Conservation (phyloP, 2,888 invertebrate genomes). For the Muschampia plurimacula region DNA sequence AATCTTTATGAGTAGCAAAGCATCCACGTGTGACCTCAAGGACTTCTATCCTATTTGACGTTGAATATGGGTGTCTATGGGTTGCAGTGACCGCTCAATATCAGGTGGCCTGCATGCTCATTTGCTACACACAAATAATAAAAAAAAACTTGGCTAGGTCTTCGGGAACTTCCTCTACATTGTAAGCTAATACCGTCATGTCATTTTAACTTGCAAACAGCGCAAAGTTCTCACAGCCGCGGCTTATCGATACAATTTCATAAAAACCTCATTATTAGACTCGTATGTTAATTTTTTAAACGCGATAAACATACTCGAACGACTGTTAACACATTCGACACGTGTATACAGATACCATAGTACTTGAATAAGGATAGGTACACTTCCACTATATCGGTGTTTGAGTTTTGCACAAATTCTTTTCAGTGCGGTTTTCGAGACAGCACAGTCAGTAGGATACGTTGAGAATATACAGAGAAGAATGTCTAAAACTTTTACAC, state of each 20-base stretch:
- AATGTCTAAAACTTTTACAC: too few species aligned
- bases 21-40: too few species aligned
- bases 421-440: background rate
- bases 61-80: too few species aligned
- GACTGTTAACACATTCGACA: slow-evolving; percentile 72
- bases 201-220: slow-evolving; percentile 22
- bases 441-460: background rate
- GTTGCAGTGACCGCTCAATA: too few species aligned
- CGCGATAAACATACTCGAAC: slow-evolving; percentile 64
- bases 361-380: background rate
- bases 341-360: slow-evolving; percentile 52
- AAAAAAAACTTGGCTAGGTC: too few species aligned
- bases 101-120: too few species aligned
- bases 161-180: too few species aligned
- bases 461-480: background rate
- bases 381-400: background rate
- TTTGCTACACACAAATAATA: too few species aligned
- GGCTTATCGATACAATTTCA: slow-evolving; percentile 15
- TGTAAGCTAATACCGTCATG: background rate
- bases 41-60: too few species aligned
- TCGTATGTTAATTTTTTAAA: slow-evolving; percentile 47
- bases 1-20: too few species aligned
- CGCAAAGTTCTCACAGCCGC: background rate
- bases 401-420: background rate
- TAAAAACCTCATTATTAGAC: slow-evolving; percentile 23